These are phyloP conservation scores for Amphimallon solstitiale DNA, from an alignment of 2,888 invertebrate species.

Conservation along the genomic window DNA sequence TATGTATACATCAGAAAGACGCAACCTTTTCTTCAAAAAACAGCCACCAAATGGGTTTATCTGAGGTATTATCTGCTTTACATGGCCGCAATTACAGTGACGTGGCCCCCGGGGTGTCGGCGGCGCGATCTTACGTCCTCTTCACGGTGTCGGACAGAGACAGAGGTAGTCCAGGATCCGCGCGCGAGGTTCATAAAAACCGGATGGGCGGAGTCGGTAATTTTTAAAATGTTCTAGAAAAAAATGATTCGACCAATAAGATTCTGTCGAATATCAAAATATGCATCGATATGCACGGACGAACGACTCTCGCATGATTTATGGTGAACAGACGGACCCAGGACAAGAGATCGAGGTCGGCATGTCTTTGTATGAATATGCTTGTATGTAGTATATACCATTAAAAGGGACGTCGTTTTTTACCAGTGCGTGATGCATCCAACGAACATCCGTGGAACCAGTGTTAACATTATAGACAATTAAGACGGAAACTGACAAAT, in stretches of 20 bases:
- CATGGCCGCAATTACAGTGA: conserved; percentile 60
- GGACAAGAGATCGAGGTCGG: conserved; percentile 4
- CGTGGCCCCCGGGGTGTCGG: conserved; percentile 53
- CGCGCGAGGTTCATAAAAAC: conserved; percentile 38
- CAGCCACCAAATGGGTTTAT: conserved; percentile 58
- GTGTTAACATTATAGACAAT: too few relatives aligned
- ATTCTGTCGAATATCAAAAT: conserved; percentile 58
- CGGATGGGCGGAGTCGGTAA: conserved; percentile 52
- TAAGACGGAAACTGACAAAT: too few relatives aligned
- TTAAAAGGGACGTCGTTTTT: too few relatives aligned
- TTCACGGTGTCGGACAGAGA: conserved; percentile 40
- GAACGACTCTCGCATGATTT: conserved; percentile 47
- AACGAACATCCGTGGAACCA: too few relatives aligned
- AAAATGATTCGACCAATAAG: conserved; percentile 56
- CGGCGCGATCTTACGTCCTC: conserved; percentile 42
- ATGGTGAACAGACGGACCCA: conserved; percentile 37
- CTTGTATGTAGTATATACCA: not conserved
- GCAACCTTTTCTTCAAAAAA: conserved; percentile 38
- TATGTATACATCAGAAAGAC: conserved; percentile 4
- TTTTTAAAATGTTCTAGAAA: conserved; percentile 54
- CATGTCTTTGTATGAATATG: not conserved
- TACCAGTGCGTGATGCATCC: too few relatives aligned
- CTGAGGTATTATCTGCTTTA: conserved; percentile 57
- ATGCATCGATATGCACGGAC: conserved; percentile 55
- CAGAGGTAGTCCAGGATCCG: conserved; percentile 36